Percentiles rank a stretch among this genome's conserved stretches.
phyloP scores from a whole-genome alignment of 2,888 invertebrate genomes.

The Lycaena phlaeas region DNA sequence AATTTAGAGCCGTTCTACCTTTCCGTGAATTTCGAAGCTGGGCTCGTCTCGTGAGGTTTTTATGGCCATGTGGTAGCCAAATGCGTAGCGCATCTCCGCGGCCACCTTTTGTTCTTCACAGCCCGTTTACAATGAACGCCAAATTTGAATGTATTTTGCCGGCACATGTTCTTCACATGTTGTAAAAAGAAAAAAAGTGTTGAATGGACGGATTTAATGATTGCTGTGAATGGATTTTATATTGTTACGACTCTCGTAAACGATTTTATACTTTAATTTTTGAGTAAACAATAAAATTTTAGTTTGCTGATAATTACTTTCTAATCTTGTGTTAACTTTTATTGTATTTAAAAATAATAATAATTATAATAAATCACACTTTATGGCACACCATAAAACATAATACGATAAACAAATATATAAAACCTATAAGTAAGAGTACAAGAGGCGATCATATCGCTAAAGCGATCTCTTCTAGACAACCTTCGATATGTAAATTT shows the following conservation, averaged over 20 bases:
- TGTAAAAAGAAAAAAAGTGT: constrained; percentile 23
- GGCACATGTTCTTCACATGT: constrained; percentile 28
- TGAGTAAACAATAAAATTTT: constrained; percentile 8
- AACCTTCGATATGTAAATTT: too few relatives aligned
- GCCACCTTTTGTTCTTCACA: constrained; percentile 26
- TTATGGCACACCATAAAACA: too few relatives aligned
- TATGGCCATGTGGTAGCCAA: constrained; percentile 54
- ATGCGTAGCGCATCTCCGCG: constrained; percentile 33
- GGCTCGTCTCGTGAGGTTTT: constrained; percentile 33
- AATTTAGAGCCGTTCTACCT: constrained; percentile 20
- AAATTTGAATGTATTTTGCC: constrained; percentile 34
- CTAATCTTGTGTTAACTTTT: too few relatives aligned
- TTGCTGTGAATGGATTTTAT: constrained; percentile 21
- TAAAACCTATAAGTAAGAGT: too few relatives aligned
- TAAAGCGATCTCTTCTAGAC: too few relatives aligned
- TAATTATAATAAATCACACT: too few relatives aligned
- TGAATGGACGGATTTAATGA: constrained; percentile 30
- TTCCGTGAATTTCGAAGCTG: constrained; percentile 33
- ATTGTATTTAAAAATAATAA: too few relatives aligned
- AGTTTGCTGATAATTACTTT: too few relatives aligned
- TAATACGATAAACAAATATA: too few relatives aligned
- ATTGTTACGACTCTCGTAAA: constrained; percentile 16
- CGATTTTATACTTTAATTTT: constrained; percentile 14
- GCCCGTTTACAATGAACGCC: constrained; percentile 30
- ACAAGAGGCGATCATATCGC: too few relatives aligned